Evolutionary conservation across 2,113 vertebrate species (phyloP).

Genomic region (Chitala chitala): DNA sequence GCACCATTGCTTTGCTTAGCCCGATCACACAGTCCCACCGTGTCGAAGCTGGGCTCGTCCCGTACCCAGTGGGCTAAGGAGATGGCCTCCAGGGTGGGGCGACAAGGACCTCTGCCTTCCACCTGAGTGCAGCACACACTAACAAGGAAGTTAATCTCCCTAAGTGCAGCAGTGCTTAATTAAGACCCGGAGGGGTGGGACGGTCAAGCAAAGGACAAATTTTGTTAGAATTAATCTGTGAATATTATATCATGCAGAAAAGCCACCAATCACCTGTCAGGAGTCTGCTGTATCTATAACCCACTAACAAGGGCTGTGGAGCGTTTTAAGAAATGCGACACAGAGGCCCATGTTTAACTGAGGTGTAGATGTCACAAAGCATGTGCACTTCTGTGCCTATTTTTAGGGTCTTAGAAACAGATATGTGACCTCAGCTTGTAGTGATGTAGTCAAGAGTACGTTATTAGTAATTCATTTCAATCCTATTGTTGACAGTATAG

Average conservation of each 20-base stretch:
- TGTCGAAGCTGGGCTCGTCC: background rate
- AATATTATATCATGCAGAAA: background rate
- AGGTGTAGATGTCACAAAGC: no score
- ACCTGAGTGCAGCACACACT: background rate
- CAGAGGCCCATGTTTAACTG: no score
- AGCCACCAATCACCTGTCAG: background rate
- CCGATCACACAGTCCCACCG: background rate
- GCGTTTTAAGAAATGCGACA: background rate
- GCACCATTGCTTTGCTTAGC: background rate
- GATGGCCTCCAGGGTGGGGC: no score
- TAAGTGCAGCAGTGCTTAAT: background rate
- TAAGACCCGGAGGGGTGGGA: background rate
- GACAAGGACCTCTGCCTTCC: background rate
- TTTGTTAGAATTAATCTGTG: background rate
- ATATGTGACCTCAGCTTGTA: no score
- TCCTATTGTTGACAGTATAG: no score
- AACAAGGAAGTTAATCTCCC: slow-evolving; percentile 1
- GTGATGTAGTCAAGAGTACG: no score
- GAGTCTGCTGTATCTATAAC: background rate
- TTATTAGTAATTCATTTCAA: no score
- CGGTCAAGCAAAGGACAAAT: background rate
- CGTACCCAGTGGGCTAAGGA: no score
- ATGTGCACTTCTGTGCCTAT: no score
- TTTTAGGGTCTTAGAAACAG: no score
- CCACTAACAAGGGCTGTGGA: background rate